Evolutionary conservation across 1,140 invertebrate species (phyloP).

Genomic region (Frieseomelitta varia): DNA sequence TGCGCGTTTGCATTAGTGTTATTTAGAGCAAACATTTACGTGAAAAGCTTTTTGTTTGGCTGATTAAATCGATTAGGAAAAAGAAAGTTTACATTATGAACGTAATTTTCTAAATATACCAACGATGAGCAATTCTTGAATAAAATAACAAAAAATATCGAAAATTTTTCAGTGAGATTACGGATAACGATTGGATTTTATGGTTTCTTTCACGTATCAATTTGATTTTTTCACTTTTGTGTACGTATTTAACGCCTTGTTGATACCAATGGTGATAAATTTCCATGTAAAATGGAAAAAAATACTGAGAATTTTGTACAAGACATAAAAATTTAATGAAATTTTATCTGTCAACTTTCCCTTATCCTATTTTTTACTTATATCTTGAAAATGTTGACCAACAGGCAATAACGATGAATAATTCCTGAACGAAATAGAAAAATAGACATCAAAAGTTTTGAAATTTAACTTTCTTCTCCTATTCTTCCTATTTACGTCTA

Average conservation of each 20-base stretch:
- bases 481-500: no score
- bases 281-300: not conserved
- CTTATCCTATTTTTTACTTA: not conserved
- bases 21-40: slow-evolving; percentile 32
- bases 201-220: not conserved
- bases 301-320: no score
- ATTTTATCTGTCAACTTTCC: not conserved
- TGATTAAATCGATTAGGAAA: slow-evolving; percentile 3
- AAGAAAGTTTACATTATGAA: no score
- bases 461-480: no score
- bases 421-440: not conserved
- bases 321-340: no score
- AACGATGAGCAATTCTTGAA: not conserved
- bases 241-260: not conserved
- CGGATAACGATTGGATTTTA: not conserved
- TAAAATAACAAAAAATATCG: not conserved
- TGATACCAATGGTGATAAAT: not conserved
- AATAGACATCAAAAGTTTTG: no score
- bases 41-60: not conserved
- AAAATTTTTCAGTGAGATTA: not conserved
- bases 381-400: not conserved
- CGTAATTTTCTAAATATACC: not conserved
- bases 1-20: not conserved
- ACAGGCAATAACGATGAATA: not conserved
- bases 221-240: not conserved